A percentile compares a stretch with the other conserved stretches of the same genome.
Evolutionary conservation across 2,797 vertebrate species (phyloP).

Genomic region (Danio kyathit): DNA sequence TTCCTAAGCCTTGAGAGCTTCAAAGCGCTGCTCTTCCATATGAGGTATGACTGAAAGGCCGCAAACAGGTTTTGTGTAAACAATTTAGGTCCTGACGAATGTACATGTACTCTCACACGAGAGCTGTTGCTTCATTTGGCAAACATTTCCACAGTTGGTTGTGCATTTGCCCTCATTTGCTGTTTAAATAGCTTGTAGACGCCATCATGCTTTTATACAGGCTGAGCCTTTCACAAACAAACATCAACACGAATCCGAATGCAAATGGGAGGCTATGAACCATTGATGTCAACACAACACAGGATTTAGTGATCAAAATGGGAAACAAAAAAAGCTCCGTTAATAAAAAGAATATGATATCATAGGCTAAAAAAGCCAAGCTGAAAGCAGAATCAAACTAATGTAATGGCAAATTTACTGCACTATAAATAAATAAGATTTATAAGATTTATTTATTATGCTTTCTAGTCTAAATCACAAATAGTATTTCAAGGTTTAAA

Average conservation of each 20-base stretch:
- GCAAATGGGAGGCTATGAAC: neutral
- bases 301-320: constrained; percentile 4
- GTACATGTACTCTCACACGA: constrained; percentile 20
- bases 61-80: neutral
- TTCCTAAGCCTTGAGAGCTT: neutral
- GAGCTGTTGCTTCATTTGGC: neutral
- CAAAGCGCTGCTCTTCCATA: neutral
- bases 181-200: neutral
- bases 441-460: neutral
- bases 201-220: neutral
- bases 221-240: neutral
- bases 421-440: neutral
- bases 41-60: constrained; percentile 1
- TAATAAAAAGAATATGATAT: constrained; percentile 24
- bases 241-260: constrained; percentile 12
- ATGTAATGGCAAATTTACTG: neutral
- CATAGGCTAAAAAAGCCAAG: neutral
- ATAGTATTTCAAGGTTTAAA: neutral
- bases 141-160: neutral
- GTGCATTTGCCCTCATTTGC: neutral
- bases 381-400: neutral
- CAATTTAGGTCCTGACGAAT: neutral
- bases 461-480: neutral
- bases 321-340: neutral
- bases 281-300: constrained; percentile 5